A percentile compares a stretch with the other conserved stretches of the same genome.
Evolutionary conservation across 1,140 invertebrate species (phyloP).

Genomic region (Ptiloglossa arizonensis): DNA sequence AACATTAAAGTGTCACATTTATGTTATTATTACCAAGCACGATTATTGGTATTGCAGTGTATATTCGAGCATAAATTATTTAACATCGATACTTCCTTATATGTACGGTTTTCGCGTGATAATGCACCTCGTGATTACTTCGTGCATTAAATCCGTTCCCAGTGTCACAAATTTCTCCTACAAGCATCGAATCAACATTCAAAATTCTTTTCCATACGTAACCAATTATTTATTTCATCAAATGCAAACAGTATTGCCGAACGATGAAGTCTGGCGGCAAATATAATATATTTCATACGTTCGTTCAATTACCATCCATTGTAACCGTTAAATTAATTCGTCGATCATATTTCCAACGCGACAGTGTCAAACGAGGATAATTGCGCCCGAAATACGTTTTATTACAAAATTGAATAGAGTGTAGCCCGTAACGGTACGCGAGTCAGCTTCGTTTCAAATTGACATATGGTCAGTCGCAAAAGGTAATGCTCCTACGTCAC

Average conservation of each 20-base stretch:
- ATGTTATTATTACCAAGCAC: too few relatives aligned
- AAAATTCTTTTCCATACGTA: too few relatives aligned
- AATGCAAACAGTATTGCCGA: too few relatives aligned
- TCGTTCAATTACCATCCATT: background rate
- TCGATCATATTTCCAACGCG: background rate
- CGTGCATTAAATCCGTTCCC: too few relatives aligned
- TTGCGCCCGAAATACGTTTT: background rate
- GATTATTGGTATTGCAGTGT: too few relatives aligned
- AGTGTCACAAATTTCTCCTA: background rate
- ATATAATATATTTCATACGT: background rate
- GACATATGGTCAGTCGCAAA: background rate
- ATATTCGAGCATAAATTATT: too few relatives aligned
- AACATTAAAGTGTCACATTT: background rate
- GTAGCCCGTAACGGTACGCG: background rate
- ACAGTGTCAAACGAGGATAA: background rate
- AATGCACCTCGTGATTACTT: background rate
- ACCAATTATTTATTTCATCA: too few relatives aligned
- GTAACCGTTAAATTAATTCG: background rate
- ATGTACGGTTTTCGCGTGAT: background rate
- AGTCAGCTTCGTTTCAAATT: background rate
- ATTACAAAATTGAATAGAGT: background rate
- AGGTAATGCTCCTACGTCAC: conserved; percentile 24
- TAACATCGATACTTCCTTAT: too few relatives aligned
- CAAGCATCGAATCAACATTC: too few relatives aligned
- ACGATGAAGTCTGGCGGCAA: too few relatives aligned